A percentile compares a stretch with the other conserved stretches of the same genome.
Evolutionary conservation across 2,888 invertebrate species (phyloP).

Genomic region (Chromoteleia sp.): DNA sequence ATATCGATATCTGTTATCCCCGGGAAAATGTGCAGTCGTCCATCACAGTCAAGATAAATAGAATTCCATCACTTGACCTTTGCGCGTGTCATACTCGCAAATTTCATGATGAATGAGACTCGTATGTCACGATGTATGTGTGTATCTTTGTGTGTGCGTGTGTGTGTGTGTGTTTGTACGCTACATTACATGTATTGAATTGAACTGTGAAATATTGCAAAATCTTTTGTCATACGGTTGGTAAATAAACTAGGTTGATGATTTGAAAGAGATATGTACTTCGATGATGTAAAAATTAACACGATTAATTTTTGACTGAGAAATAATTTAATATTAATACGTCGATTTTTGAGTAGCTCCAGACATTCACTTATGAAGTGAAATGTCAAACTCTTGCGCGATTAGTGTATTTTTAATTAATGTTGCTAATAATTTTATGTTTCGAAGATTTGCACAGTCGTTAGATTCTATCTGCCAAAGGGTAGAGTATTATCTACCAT

Average conservation of each 20-base stretch:
- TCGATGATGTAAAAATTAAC: not conserved
- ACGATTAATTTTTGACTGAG: no score
- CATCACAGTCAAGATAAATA: constrained; percentile 63
- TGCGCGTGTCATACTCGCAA: constrained; percentile 55
- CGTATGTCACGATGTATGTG: constrained; percentile 23
- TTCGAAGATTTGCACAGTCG: no score
- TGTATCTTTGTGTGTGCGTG: no score
- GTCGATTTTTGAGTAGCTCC: constrained; percentile 8
- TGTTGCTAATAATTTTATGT: no score
- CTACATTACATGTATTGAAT: constrained; percentile 10
- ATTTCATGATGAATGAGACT: constrained; percentile 62
- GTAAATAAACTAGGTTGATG: not conserved
- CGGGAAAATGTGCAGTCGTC: constrained; percentile 40
- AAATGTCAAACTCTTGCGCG: no score
- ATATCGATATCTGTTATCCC: constrained; percentile 45
- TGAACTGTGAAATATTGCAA: constrained; percentile 31
- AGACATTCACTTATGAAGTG: no score
- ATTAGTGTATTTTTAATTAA: no score
- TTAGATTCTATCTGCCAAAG: no score
- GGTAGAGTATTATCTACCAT: no score
- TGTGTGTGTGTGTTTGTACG: constrained; percentile 16
- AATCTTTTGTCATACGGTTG: constrained; percentile 29
- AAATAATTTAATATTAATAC: constrained; percentile 5
- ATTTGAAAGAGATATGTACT: not conserved
- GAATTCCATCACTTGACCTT: constrained; percentile 65